These are phyloP conservation scores for Gobiocypris rarus DNA, from an alignment of 2,113 vertebrate species.

Conservation along the genomic window DNA sequence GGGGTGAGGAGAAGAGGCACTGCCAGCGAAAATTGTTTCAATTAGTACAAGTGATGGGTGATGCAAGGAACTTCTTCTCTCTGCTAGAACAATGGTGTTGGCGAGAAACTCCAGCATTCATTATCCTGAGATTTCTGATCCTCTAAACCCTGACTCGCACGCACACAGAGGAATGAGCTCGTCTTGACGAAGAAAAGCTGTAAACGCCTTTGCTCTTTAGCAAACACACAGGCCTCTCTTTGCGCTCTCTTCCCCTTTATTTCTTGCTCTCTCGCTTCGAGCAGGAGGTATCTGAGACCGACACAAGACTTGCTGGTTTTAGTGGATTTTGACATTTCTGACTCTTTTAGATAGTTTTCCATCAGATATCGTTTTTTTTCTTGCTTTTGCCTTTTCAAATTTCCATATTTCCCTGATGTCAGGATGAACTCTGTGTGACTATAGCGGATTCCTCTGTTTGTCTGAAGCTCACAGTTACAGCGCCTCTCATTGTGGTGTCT, in stretches of 20 bases:
- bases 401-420: constrained; percentile 65
- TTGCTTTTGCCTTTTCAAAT: constrained; percentile 47
- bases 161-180: constrained; percentile 62
- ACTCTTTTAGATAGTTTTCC: constrained; percentile 66
- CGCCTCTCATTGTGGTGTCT: constrained; percentile 38
- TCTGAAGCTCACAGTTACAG: constrained; percentile 51
- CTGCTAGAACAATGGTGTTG: constrained; percentile 63
- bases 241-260: constrained; percentile 30
- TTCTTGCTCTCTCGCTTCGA: constrained; percentile 58
- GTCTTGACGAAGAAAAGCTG: constrained; percentile 61
- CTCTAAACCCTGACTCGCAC: constrained; percentile 65
- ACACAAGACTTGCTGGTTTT: constrained; percentile 72
- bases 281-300: constrained; percentile 69
- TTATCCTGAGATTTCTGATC: constrained; percentile 68
- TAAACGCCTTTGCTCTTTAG: constrained; percentile 70
- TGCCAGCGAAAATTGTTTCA: constrained; percentile 69
- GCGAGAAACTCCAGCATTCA: constrained; percentile 62
- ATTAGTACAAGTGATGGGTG: constrained; percentile 71
- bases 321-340: constrained; percentile 72
- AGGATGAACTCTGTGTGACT: constrained; percentile 54
- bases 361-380: constrained; percentile 45
- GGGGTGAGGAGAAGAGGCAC: constrained; percentile 39
- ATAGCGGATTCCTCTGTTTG: constrained; percentile 50
- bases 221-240: constrained; percentile 59
- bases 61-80: constrained; percentile 59